These are phyloP conservation scores for Mystacides longicornis DNA, from an alignment of 2,888 invertebrate genomes.

Conservation along the genomic window DNA sequence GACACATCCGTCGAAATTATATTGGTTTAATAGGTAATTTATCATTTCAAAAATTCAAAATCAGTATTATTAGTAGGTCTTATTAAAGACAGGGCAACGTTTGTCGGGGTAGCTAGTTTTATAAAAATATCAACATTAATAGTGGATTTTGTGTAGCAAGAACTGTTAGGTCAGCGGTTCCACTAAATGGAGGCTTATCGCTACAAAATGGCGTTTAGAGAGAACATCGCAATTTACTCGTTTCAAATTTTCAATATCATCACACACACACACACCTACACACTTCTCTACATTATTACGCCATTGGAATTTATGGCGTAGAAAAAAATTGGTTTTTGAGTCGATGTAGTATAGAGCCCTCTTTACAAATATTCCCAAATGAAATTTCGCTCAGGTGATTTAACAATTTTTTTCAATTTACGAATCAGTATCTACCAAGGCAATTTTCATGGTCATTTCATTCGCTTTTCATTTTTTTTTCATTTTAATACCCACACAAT, in stretches of 20 bases:
- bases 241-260: neutral
- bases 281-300: neutral
- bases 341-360: neutral
- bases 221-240: neutral
- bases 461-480: neutral
- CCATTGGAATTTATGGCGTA: neutral
- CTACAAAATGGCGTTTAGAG: too few relatives aligned
- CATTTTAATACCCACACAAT: too few relatives aligned
- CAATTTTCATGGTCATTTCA: neutral
- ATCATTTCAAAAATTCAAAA: too few relatives aligned
- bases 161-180: too few relatives aligned
- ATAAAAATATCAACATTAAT: too few relatives aligned
- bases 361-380: constrained; percentile 3
- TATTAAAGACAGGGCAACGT: too few relatives aligned
- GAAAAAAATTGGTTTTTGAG: constrained; percentile 4
- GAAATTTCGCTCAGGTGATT: constrained; percentile 3
- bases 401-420: neutral
- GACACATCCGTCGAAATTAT: too few relatives aligned
- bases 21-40: too few relatives aligned
- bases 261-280: neutral
- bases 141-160: too few relatives aligned
- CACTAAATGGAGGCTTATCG: too few relatives aligned
- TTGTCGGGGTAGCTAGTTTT: too few relatives aligned
- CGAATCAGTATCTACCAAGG: neutral
- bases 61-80: too few relatives aligned